phyloP scores from a whole-genome alignment of 2,888 invertebrate genomes.

The Cheilosia impressa region DNA sequence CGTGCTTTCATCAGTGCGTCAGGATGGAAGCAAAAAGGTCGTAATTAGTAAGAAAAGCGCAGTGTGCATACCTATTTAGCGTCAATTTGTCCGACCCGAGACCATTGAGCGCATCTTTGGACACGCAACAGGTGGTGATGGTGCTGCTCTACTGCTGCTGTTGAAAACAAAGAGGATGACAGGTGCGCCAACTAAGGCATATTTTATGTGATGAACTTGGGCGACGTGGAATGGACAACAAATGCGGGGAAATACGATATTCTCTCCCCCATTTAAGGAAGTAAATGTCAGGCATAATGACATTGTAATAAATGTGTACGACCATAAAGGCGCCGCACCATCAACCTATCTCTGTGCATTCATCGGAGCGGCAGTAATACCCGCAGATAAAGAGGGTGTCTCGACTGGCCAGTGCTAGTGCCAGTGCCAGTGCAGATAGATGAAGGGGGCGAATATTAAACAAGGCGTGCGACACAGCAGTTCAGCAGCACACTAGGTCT shows the following conservation, averaged over 20 bases:
- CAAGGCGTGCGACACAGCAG: slow-evolving; percentile 25
- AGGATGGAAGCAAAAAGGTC: neutral
- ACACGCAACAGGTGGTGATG: slow-evolving; percentile 63
- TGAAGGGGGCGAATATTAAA: slow-evolving; percentile 38
- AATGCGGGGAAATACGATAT: slow-evolving; percentile 59
- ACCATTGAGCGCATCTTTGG: slow-evolving; percentile 22
- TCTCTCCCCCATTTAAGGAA: slow-evolving; percentile 70
- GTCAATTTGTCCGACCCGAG: slow-evolving; percentile 60
- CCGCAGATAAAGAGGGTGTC: slow-evolving; percentile 58
- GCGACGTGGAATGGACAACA: slow-evolving; percentile 56
- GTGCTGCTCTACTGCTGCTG: neutral
- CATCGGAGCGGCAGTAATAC: slow-evolving; percentile 49
- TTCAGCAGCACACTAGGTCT: slow-evolving; percentile 14
- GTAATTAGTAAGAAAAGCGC: slow-evolving; percentile 50
- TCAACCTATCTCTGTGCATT: slow-evolving; percentile 49
- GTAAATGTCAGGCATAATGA: slow-evolving; percentile 63
- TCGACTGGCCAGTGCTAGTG: slow-evolving; percentile 40
- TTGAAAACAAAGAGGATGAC: slow-evolving; percentile 43
- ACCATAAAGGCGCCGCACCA: slow-evolving; percentile 66
- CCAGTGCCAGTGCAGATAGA: slow-evolving; percentile 1
- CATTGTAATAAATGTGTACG: slow-evolving; percentile 66
- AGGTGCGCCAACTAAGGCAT: slow-evolving; percentile 43
- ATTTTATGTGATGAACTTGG: slow-evolving; percentile 31
- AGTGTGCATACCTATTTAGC: slow-evolving; percentile 51
- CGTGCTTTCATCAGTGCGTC: slow-evolving; percentile 5